Percentiles rank a stretch among this genome's conserved stretches.
Evolutionary conservation across 2,888 invertebrate genomes (phyloP).

Genomic region (Phyllotreta cruciferae): DNA sequence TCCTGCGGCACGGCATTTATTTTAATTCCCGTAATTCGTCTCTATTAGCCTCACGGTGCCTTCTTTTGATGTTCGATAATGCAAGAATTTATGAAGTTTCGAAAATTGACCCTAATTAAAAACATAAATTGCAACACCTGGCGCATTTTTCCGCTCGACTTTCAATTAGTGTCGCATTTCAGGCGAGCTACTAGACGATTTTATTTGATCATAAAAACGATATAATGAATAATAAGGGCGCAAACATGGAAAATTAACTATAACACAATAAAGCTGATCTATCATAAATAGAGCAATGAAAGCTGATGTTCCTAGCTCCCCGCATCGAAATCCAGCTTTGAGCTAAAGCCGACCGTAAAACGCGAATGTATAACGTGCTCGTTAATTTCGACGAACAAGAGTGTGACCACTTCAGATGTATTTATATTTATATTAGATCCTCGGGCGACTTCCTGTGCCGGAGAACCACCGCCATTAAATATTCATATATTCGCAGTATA

Average conservation of each 20-base stretch:
- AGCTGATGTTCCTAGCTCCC: neutral
- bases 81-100: too few species aligned
- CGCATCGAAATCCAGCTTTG: conserved; percentile 11
- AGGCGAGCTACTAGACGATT: too few species aligned
- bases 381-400: conserved; percentile 31
- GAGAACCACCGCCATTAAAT: conserved; percentile 47
- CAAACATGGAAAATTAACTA: too few species aligned
- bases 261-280: too few species aligned
- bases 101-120: too few species aligned
- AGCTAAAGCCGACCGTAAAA: conserved; percentile 8
- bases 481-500: conserved; percentile 38
- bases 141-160: too few species aligned
- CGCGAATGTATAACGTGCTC: conserved; percentile 26
- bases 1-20: conserved; percentile 16
- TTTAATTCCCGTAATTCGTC: conserved; percentile 27
- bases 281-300: neutral
- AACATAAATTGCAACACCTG: too few species aligned
- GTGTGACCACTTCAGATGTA: conserved; percentile 31
- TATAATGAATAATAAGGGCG: too few species aligned
- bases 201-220: too few species aligned
- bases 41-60: neutral
- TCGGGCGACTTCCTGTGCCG: conserved; percentile 35
- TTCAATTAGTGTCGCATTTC: too few species aligned
- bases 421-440: conserved; percentile 36
- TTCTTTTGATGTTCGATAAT: too few species aligned